Percentiles rank a stretch among this genome's conserved stretches.
Conservation (phyloP, 2,888 invertebrate species). For the Scelioninae gen. 1 region DNA sequence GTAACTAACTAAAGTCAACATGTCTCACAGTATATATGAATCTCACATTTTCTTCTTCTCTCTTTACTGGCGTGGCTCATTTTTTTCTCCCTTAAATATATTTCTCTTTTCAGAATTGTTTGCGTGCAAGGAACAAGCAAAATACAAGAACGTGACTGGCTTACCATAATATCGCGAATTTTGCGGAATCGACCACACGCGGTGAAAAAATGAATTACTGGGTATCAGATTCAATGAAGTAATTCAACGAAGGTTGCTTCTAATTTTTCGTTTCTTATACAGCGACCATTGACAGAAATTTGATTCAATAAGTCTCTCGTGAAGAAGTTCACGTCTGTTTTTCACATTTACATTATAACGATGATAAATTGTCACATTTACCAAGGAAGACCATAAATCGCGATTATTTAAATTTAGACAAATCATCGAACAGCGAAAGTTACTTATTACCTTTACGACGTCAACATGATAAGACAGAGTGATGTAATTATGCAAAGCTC, state of each 20-base stretch:
- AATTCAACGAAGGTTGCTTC: conserved; percentile 43
- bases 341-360: neutral
- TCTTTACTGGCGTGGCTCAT: conserved; percentile 53
- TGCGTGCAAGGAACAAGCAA: conserved; percentile 69
- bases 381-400: conserved; percentile 2
- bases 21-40: conserved; percentile 49
- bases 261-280: conserved; percentile 15
- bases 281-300: neutral
- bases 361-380: neutral
- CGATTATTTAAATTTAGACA: conserved; percentile 1
- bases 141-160: conserved; percentile 68
- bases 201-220: conserved; percentile 64
- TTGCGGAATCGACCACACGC: conserved; percentile 67
- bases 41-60: conserved; percentile 49
- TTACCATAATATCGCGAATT: conserved; percentile 68
- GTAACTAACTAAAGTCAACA: conserved; percentile 67
- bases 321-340: no score
- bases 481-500: no score
- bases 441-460: neutral
- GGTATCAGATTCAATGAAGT: conserved; percentile 62
- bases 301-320: no score
- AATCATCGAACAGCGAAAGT: conserved; percentile 27
- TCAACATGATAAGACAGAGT: neutral
- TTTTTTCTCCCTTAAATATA: conserved; percentile 64
- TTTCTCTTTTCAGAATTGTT: conserved; percentile 68